phyloP scores from a whole-genome alignment of 2,888 invertebrate species.

The Reticulitermes lucifugus region DNA sequence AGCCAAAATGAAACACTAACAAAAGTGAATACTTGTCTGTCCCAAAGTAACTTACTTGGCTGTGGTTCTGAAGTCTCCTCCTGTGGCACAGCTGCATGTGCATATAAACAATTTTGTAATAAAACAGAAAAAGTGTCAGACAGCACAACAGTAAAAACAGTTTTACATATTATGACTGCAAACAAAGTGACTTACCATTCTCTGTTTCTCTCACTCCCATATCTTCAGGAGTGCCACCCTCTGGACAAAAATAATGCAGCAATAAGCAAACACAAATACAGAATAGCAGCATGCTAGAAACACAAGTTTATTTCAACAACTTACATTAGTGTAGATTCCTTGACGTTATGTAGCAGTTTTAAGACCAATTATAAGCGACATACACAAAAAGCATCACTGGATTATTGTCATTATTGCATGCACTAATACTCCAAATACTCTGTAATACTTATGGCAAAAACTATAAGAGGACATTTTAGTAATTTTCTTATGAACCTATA shows the following conservation, averaged over 20 bases:
- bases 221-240: conserved; percentile 48
- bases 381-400: background rate
- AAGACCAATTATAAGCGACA: no score
- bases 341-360: background rate
- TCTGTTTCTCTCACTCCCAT: conserved; percentile 45
- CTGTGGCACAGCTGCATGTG: conserved; percentile 44
- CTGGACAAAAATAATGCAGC: conserved; percentile 49
- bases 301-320: background rate
- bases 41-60: conserved; percentile 43
- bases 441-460: background rate
- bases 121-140: background rate
- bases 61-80: conserved; percentile 38
- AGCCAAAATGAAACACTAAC: no score
- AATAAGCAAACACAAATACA: conserved; percentile 46
- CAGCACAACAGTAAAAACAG: background rate
- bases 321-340: background rate
- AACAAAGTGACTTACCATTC: conserved; percentile 45
- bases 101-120: conserved; percentile 36
- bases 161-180: conserved; percentile 4
- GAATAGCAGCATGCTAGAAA: background rate
- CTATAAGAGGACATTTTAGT: background rate
- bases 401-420: background rate
- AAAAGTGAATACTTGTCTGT: background rate
- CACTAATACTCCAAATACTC: background rate
- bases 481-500: background rate